Base-by-base conservation (phyloP, 1,140 invertebrate species). In the Ladona fulva region DNA sequence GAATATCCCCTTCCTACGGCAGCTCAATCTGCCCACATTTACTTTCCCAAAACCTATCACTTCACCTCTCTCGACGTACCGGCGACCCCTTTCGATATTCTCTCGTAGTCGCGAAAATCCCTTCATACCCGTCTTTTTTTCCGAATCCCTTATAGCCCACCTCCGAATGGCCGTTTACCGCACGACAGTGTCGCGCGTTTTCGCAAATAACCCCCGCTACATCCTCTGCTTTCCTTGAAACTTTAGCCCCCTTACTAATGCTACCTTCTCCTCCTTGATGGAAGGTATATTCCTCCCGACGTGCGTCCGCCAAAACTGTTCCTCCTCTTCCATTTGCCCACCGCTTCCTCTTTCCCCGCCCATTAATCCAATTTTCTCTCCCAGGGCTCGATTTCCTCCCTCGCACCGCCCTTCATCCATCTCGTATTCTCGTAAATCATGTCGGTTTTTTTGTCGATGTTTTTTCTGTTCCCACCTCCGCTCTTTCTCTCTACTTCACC, bases 381-480 rank as follows among this genome's bases (percentile, higher is more conserved):
- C 52, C 52, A 16, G 52, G 16, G 3, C 52, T 66, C 52, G 16
- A 16, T 66, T 22, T 52, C 44, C 44, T 52, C 44, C 44, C 44
- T 52, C 19, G 10, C 10, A 52, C 19, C 44, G 10, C 52, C 52
- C 52, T 66, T 66, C 52, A 66, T 66, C 52, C 52, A 66, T 66
- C 52, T 66, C 52, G 14, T 66, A 66, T 66, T 66, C 52, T 66
- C 52, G 52, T 66, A 66, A 66, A 66, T 66, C 52, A 66, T 66
- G 52, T 66, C 52, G 52, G n/a, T 66, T 66, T 66, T 37, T 66
- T 66, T 66, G 52, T 22, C 52, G n/a, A 19, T 22, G 52, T 66
- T 66, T 66, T 66, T 66, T 66, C 12, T 66, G 3, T 66, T 22
- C 52, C 14, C 1, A 3, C 12, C 52, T 12, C n/a, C 3, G 5